phyloP scores from a whole-genome alignment of 2,797 vertebrate species.

The Amniataba percoides region DNA sequence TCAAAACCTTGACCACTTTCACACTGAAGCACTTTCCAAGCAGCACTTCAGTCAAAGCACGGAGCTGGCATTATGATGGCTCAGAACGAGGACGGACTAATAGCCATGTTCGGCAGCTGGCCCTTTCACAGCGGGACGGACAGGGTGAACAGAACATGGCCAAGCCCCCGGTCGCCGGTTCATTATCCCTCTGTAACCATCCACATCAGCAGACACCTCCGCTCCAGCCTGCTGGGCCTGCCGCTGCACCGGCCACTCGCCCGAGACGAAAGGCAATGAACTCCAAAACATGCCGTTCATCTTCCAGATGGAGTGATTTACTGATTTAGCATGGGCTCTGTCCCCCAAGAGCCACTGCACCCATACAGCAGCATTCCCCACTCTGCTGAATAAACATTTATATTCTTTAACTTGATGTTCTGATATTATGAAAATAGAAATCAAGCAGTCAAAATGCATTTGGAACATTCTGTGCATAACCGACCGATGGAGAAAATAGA shows the following conservation, averaged over 20 bases:
- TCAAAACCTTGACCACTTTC: conserved; percentile 45
- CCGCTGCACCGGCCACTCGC: conserved; percentile 71
- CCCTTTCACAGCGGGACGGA: conserved; percentile 61
- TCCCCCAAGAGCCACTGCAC: conserved; percentile 71
- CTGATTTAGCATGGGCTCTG: conserved; percentile 75
- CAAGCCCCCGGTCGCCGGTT: conserved; percentile 68
- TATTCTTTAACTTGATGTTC: conserved; percentile 82
- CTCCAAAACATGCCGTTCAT: conserved; percentile 84
- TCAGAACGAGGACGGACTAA: conserved; percentile 43
- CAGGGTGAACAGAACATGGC: conserved; percentile 54
- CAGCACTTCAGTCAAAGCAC: conserved; percentile 12
- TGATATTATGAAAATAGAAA: conserved; percentile 83
- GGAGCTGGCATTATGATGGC: conserved; percentile 31
- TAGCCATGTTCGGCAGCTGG: conserved; percentile 40
- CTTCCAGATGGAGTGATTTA: conserved; percentile 85
- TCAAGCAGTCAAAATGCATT: conserved; percentile 78
- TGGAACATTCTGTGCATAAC: conserved; percentile 75
- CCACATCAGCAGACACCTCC: conserved; percentile 73
- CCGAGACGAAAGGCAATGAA: conserved; percentile 83
- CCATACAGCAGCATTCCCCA: conserved; percentile 59
- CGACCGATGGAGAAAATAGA: conserved; percentile 76
- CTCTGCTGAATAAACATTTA: conserved; percentile 82
- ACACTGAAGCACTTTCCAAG: conserved; percentile 47
- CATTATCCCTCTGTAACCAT: conserved; percentile 81
- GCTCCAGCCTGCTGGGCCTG: conserved; percentile 71